These are phyloP conservation scores for Drosophila nigromelanica DNA, from an alignment of 1,140 invertebrate species.

Conservation along the genomic window DNA sequence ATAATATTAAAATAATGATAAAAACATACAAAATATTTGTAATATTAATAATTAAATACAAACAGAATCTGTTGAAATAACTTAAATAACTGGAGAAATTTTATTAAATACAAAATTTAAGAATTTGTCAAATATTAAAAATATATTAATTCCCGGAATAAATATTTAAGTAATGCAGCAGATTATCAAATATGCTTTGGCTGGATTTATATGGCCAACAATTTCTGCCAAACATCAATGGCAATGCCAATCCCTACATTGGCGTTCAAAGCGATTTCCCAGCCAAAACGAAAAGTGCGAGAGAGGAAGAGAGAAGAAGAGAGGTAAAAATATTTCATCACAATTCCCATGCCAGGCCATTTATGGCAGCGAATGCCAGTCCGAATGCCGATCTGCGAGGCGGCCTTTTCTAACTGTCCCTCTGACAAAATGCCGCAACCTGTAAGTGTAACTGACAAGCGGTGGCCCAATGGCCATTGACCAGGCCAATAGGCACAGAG, in stretches of 20 bases:
- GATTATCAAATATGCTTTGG: not conserved
- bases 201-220: conserved; percentile 41
- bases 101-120: no score
- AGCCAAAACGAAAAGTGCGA: conserved; percentile 26
- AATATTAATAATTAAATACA: no score
- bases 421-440: conserved; percentile 81
- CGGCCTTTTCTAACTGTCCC: conserved; percentile 80
- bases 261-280: conserved; percentile 61
- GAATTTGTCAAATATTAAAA: no score
- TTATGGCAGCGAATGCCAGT: conserved; percentile 70
- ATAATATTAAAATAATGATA: no score
- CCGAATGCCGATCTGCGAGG: conserved; percentile 46
- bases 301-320: conserved; percentile 2
- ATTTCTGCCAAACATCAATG: conserved; percentile 38
- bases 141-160: not conserved
- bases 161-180: not conserved
- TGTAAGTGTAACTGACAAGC: conserved; percentile 78
- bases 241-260: conserved; percentile 39
- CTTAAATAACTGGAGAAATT: no score
- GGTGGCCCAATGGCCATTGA: conserved; percentile 25
- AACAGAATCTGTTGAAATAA: no score
- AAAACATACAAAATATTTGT: no score
- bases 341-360: conserved; percentile 73
- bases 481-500: conserved; percentile 14
- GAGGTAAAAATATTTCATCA: conserved; percentile 49